Conservation (phyloP, 2,888 invertebrate species). For the Pseudanteris insignis region DNA sequence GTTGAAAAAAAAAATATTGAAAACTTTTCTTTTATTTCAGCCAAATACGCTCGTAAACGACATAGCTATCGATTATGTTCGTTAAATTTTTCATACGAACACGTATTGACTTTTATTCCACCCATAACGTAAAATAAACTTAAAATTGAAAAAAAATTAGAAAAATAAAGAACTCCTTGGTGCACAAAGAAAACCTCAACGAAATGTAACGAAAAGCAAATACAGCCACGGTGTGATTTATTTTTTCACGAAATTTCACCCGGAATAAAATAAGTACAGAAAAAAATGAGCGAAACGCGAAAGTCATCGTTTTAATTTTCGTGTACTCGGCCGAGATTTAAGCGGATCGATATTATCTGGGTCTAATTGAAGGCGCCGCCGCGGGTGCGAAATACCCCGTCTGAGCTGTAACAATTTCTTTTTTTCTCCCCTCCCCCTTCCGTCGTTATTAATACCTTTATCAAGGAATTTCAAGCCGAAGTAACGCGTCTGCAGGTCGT, state of each 20-base stretch:
- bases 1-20: conserved; percentile 1
- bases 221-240: no score
- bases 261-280: background rate
- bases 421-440: no score
- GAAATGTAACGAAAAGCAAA: no score
- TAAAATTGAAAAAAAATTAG: no score
- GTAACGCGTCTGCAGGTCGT: background rate
- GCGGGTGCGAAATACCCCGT: background rate
- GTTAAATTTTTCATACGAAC: conserved; percentile 15
- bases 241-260: background rate
- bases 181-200: no score
- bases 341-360: conserved; percentile 17
- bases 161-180: no score
- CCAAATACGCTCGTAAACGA: conserved; percentile 15
- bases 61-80: conserved; percentile 22
- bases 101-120: conserved; percentile 22
- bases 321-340: conserved; percentile 10
- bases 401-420: no score
- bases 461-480: background rate
- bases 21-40: no score
- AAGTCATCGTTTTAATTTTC: background rate
- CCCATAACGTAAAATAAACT: no score
- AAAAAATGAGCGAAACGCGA: conserved; percentile 1
- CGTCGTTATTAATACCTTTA: background rate
- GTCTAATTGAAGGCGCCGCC: background rate